Base-by-base conservation (phyloP, 2,113 vertebrate genomes). In the Piprites chloris region DNA sequence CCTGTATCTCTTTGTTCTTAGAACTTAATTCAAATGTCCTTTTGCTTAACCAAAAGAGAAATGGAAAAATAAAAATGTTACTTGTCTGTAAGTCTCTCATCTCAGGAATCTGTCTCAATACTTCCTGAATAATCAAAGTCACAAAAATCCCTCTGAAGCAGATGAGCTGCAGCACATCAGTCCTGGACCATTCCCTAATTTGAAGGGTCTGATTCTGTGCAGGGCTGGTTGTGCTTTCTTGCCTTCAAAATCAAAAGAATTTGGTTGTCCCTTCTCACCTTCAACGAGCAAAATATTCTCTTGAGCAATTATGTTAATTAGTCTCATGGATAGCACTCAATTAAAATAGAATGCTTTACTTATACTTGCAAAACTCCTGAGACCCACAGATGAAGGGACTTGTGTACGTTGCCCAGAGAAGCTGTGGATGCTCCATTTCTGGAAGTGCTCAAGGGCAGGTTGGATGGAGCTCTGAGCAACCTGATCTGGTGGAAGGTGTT, bases 381-480 rank as follows among this genome's bases (percentile, higher is more conserved):
- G 30, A 59, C 56, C 26, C 65, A 12, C 32, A 75, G 30, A 62
- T 59, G 46, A 46, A 78, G 42, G 24, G 6, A 10, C 12, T 28
- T 76, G 35, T 10, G 23, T 49, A 0, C 20, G 35, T 2, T 55
- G 32, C 1, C 30, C 72, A 49, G 35, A 37, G 55, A 6, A 63
- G 41, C n/a, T 62, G 62, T 62, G 78, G 55, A n/a, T 89, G n/a
- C 6, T 22, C n/a, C 63, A 76, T 41, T 41, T 26, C 35, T 69
- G 49, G 56, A 5, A 49, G 3, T 50, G 49, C 5, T 1, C 87
- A 2, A 42, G 35, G 26, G 9, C 32, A 56, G 56, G 18, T 0
- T 76, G 56, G 71, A 55, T 0, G 0, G 41, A 9, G 3, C 6
- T 83, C 61, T 30, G 41, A 62, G 35, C 8, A 62, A 0, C 14